phyloP scores from a whole-genome alignment of 2,113 vertebrate genomes.

The Mesocricetus auratus region DNA sequence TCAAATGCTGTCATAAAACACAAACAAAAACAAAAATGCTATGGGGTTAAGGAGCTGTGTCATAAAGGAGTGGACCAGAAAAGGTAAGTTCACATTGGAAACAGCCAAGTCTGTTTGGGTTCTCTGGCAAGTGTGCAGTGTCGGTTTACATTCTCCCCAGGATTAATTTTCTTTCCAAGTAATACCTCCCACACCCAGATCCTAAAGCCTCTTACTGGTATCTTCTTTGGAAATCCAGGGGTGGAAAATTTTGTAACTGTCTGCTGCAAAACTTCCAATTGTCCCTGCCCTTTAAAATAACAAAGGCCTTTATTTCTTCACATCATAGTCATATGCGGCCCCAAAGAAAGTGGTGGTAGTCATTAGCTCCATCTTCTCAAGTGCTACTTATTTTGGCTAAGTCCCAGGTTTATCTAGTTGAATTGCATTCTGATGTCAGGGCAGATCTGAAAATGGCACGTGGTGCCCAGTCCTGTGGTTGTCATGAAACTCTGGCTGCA shows the following conservation, averaged over 20 bases:
- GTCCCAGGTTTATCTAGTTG: not conserved
- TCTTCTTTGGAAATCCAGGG: conserved; percentile 78
- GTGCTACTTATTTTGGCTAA: conserved; percentile 68
- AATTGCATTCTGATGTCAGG: conserved; percentile 69
- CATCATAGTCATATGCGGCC: not conserved
- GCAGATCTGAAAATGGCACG: conserved; percentile 65
- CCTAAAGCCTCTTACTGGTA: conserved; percentile 60
- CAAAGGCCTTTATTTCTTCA: conserved; percentile 75
- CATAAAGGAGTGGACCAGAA: conserved; percentile 18
- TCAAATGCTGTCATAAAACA: not conserved
- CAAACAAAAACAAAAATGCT: not conserved
- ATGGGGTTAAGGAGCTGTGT: conserved; percentile 38
- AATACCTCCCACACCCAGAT: conserved; percentile 66
- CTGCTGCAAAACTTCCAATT: conserved; percentile 75
- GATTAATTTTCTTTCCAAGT: conserved; percentile 64
- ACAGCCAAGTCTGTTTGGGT: not conserved
- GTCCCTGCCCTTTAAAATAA: conserved; percentile 79
- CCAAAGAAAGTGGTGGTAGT: conserved; percentile 52
- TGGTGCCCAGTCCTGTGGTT: conserved; percentile 55
- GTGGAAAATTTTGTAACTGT: conserved; percentile 82
- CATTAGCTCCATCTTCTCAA: conserved; percentile 55
- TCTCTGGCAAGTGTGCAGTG: conserved; percentile 25
- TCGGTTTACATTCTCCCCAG: conserved; percentile 53
- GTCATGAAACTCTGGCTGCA: conserved; percentile 56
- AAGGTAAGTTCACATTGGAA: not conserved